A percentile compares a stretch with the other conserved stretches of the same genome.
Evolutionary conservation across 1,140 invertebrate species (phyloP).

Genomic region (Papilio polyxenes): DNA sequence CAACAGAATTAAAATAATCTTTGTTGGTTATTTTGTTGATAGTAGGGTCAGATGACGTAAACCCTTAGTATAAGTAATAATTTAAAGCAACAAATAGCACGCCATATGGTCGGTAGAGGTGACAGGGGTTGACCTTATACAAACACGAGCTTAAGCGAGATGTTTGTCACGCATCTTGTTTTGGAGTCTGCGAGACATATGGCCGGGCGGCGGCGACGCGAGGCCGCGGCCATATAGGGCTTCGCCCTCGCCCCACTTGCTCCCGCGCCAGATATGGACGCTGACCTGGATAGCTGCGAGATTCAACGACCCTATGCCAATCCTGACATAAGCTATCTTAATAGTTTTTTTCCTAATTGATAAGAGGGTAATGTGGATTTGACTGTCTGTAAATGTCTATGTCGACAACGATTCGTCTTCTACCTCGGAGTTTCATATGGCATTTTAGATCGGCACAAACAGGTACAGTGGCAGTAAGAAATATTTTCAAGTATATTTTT

Average conservation of each 20-base stretch:
- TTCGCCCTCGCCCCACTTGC: conserved; percentile 16
- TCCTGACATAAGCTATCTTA: neutral
- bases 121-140: conserved; percentile 2
- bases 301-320: neutral
- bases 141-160: conserved; percentile 1
- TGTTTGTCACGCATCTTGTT: conserved; percentile 2
- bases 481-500: no score
- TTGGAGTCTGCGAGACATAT: neutral
- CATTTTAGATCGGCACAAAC: no score
- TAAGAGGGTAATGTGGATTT: no score
- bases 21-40: no score
- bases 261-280: conserved; percentile 15
- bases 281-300: conserved; percentile 10
- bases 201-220: neutral
- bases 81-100: neutral
- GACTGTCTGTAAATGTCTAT: no score
- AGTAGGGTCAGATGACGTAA: neutral
- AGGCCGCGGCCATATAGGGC: conserved; percentile 34
- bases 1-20: no score
- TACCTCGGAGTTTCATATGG: no score
- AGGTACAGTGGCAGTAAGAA: no score
- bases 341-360: neutral
- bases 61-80: neutral
- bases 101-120: conserved; percentile 15
- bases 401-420: no score